Evolutionary conservation across 64 coral and sea anemone genomes (phyloP).

Genomic region (Pachyseris speciosa): DNA sequence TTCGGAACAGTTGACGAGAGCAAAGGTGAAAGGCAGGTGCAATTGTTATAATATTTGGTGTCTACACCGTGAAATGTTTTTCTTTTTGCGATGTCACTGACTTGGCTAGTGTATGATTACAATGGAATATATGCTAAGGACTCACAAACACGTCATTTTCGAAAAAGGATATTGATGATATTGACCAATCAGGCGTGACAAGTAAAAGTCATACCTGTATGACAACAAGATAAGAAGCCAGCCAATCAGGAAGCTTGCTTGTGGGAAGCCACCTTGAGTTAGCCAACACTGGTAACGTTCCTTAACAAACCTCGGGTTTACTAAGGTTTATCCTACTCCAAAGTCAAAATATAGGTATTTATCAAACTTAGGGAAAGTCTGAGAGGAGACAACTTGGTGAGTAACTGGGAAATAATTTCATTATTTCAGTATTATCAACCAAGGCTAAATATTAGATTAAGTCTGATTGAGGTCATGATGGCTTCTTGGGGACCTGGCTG

Average conservation of each 20-base stretch:
- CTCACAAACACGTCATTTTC: not conserved
- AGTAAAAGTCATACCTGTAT: conserved; percentile 39
- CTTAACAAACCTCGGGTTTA: not conserved
- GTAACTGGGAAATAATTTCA: not conserved
- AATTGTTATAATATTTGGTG: not conserved
- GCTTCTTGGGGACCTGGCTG: not conserved
- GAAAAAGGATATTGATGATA: conserved; percentile 23
- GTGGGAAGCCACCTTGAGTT: conserved; percentile 40
- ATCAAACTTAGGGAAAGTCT: not conserved
- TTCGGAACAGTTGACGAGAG: too few relatives aligned
- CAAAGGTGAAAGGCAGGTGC: too few relatives aligned
- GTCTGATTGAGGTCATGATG: too few relatives aligned
- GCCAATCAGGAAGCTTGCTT: conserved; percentile 39
- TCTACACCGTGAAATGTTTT: not conserved
- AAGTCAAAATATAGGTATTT: not conserved
- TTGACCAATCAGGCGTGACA: conserved; percentile 4
- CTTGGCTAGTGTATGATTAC: not conserved
- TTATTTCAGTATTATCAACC: not conserved
- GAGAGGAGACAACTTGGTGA: conserved; percentile 1
- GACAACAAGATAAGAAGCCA: not conserved
- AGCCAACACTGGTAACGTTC: not conserved
- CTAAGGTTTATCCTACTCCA: not conserved
- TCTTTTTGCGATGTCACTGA: not conserved
- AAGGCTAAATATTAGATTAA: not conserved
- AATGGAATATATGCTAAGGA: not conserved